phyloP scores from a whole-genome alignment of 2,888 invertebrate genomes.

The Nomada hirtipes region DNA sequence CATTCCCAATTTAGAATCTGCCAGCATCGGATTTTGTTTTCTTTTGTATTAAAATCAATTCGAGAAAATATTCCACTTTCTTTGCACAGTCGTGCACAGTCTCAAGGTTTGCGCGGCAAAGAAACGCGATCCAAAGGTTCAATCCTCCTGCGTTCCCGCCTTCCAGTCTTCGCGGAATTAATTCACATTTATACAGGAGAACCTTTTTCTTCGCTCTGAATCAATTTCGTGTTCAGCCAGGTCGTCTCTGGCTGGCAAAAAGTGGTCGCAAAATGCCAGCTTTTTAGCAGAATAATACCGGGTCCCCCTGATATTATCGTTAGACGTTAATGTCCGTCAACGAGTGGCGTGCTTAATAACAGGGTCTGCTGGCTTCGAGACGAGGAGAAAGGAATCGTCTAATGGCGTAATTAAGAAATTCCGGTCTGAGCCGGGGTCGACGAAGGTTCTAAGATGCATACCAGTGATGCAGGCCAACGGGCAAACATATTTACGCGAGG shows the following conservation, averaged over 20 bases:
- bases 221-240: neutral
- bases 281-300: slow-evolving; percentile 28
- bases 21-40: no score
- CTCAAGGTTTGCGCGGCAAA: neutral
- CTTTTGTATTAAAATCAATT: no score
- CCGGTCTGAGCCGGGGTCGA: slow-evolving; percentile 15
- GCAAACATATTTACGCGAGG: slow-evolving; percentile 38
- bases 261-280: neutral
- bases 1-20: no score
- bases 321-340: slow-evolving; percentile 46
- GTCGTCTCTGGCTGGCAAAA: slow-evolving; percentile 3
- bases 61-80: no score
- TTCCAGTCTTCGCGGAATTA: slow-evolving; percentile 1
- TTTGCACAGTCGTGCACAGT: no score
- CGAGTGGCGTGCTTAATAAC: slow-evolving; percentile 43
- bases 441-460: slow-evolving; percentile 30
- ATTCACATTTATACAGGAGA: neutral
- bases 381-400: slow-evolving; percentile 56
- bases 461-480: neutral
- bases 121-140: neutral
- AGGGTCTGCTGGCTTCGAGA: slow-evolving; percentile 26
- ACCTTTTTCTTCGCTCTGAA: neutral
- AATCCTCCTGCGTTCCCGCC: neutral
- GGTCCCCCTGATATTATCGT: slow-evolving; percentile 31
- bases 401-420: slow-evolving; percentile 67